Conservation (phyloP, 2,797 vertebrate genomes). For the Arrhamphus sclerolepis region DNA sequence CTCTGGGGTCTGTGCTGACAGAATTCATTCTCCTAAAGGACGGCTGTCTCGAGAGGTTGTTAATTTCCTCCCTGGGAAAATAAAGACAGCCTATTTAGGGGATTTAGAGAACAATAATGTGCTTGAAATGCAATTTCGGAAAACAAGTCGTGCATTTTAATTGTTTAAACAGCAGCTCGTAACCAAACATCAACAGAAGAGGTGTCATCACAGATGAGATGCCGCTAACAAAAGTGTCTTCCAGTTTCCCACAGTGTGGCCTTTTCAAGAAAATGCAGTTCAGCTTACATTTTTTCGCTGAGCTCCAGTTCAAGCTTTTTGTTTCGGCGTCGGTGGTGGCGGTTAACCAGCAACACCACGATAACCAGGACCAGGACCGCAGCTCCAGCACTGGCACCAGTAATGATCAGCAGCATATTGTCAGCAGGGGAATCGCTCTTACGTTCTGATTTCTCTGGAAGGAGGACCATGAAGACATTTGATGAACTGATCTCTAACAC, state of each 20-base stretch:
- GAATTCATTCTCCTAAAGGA: slow-evolving; percentile 84
- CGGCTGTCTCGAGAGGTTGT: slow-evolving; percentile 78
- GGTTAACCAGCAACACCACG: slow-evolving; percentile 83
- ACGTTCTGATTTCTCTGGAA: slow-evolving; percentile 10
- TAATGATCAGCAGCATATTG: slow-evolving; percentile 80
- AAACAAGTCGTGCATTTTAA: slow-evolving; percentile 6
- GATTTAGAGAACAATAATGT: slow-evolving; percentile 2
- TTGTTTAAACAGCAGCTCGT: slow-evolving; percentile 9
- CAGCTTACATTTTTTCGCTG: slow-evolving; percentile 84
- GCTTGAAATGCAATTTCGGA: slow-evolving; percentile 15
- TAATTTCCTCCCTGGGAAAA: slow-evolving; percentile 77
- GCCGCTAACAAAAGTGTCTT: background rate
- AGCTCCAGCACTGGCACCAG: slow-evolving; percentile 77
- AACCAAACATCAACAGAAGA: slow-evolving; percentile 1
- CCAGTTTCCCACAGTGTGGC: too few relatives aligned
- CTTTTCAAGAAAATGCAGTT: background rate
- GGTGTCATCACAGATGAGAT: background rate
- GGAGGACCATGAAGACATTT: background rate
- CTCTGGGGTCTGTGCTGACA: slow-evolving; percentile 74
- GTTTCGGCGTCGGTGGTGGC: slow-evolving; percentile 83
- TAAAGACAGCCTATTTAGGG: slow-evolving; percentile 11
- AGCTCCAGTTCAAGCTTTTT: slow-evolving; percentile 81
- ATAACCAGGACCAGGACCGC: slow-evolving; percentile 83
- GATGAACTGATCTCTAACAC: background rate
- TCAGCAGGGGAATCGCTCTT: slow-evolving; percentile 13